Evolutionary conservation across 2,888 invertebrate genomes (phyloP).

Genomic region (Parelbella ahira): DNA sequence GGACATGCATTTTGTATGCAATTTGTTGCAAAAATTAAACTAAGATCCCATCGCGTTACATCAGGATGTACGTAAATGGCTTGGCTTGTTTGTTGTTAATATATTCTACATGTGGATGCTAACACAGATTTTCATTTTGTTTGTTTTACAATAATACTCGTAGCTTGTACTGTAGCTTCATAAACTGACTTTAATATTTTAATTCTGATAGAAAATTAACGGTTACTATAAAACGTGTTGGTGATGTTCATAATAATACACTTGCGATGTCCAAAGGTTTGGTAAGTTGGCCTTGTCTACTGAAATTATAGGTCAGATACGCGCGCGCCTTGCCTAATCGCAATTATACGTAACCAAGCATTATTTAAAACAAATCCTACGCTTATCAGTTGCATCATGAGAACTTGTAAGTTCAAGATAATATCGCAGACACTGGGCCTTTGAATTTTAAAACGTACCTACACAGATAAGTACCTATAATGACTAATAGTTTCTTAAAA

Average conservation of each 20-base stretch:
- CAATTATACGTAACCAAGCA: conserved; percentile 63
- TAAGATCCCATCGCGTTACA: conserved; percentile 4
- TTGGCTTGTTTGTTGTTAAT: too few species aligned
- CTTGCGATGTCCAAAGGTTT: conserved; percentile 35
- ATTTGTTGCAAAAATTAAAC: conserved; percentile 13
- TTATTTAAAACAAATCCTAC: conserved; percentile 63
- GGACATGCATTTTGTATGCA: too few species aligned
- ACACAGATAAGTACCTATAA: too few species aligned
- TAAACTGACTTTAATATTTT: background rate
- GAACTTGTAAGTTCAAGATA: conserved; percentile 27
- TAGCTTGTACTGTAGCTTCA: too few species aligned
- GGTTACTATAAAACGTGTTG: too few species aligned
- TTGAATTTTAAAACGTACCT: too few species aligned
- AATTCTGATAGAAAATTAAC: too few species aligned
- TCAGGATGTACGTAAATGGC: background rate
- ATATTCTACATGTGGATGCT: background rate
- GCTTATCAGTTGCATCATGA: conserved; percentile 49
- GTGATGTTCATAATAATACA: too few species aligned
- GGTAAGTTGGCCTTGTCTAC: conserved; percentile 59
- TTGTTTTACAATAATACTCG: too few species aligned
- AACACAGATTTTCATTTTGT: conserved; percentile 1
- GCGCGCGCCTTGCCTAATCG: conserved; percentile 57
- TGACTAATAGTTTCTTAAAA: too few species aligned
- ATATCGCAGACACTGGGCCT: background rate
- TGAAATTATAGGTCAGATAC: conserved; percentile 59